Base-by-base conservation (phyloP, 2,888 invertebrate genomes). In the Troides helena region DNA sequence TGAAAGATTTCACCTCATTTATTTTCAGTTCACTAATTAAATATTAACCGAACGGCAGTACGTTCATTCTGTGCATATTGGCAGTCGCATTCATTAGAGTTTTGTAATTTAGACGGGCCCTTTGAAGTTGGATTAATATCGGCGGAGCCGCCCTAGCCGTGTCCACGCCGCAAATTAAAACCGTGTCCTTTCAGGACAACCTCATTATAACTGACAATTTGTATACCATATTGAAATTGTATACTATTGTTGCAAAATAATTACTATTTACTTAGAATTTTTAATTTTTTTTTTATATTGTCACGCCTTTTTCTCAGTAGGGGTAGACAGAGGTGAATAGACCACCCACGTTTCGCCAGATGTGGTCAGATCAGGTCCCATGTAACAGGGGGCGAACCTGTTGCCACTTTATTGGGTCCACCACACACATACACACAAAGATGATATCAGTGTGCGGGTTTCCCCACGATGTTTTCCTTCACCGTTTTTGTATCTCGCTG, bases 81-180 rank as follows among this genome's bases (percentile, higher is more conserved):
- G 61, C 61, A 67, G 67, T 71, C 64, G 67, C 70, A 71, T 65
- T 71, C 67, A 71, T 68, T 62, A 81, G 78, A 80, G 82, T 79
- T 71, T 74, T 84, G 82, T 85, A 88, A 88, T 87, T 86, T 82
- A 80, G 85, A 79, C 76, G 74, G 82, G 82, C 82, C 89, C 92
- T 91, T 91, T 91, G 91, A 91, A 87, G 92, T 91, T 76, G 85
- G 90, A 91, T 91, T 91, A 91, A 83, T 81, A 79, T 80, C 78
- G 82, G 76, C 77, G 75, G 76, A 74, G 77, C 74, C 77, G 76
- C 75, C 79, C 76, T 73, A 79, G 25, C 79, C 75, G 72, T 81
- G 81, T 79, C 83, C 85, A 78, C 80, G 76, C 80, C 81, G 77
- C 81, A 86, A 90, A 90, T 89, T 90, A 91, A 89, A 88, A 87